Conservation (phyloP, 2,113 vertebrate genomes). For the Lasiurus borealis region DNA sequence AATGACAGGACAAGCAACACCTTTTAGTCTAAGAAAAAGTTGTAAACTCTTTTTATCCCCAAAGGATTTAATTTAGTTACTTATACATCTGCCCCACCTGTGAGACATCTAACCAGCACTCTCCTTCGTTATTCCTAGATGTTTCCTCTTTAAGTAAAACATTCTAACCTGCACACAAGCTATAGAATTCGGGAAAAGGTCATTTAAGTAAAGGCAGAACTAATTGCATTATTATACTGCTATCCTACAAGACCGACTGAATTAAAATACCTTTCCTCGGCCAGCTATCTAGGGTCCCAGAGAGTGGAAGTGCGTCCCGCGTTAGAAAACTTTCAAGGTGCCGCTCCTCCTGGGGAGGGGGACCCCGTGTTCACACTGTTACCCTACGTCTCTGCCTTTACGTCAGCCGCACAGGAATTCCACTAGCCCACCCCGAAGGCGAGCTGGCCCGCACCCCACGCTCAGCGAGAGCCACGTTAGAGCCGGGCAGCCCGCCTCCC, state of each 20-base stretch:
- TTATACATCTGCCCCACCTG: neutral
- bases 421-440: constrained; percentile 36
- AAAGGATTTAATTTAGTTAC: neutral
- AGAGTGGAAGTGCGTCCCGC: neutral
- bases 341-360: neutral
- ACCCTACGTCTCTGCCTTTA: constrained; percentile 35
- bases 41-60: neutral
- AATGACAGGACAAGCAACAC: neutral
- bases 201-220: neutral
- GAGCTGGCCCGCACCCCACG: neutral
- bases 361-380: neutral
- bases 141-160: neutral
- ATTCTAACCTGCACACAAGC: neutral
- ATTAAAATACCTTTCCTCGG: neutral
- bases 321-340: constrained; percentile 57
- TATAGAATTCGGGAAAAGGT: neutral
- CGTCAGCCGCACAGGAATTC: constrained; percentile 46
- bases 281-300: neutral
- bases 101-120: neutral
- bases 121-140: neutral
- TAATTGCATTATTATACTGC: neutral
- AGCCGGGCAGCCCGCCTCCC: neutral
- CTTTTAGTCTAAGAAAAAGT: neutral
- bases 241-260: neutral
- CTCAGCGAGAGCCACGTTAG: constrained; percentile 50